phyloP scores from a whole-genome alignment of 1,140 invertebrate species.

The Listronotus oregonensis region DNA sequence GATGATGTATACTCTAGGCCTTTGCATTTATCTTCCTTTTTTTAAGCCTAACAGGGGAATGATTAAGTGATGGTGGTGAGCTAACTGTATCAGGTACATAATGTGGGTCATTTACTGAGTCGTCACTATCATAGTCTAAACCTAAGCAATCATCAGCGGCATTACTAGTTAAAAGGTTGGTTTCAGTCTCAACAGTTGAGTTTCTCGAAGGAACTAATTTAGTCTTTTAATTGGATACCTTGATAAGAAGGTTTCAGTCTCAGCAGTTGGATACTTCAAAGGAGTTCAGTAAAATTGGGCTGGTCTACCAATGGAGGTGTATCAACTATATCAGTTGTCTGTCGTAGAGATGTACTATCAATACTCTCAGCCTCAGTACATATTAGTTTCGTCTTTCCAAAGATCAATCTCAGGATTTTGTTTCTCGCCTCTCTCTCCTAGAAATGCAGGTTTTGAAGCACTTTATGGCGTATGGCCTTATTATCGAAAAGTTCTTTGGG shows the following conservation, averaged over 20 bases:
- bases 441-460: conserved; percentile 6
- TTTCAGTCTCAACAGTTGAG: not conserved
- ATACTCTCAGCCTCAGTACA: conserved; percentile 2
- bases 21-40: conserved; percentile 8
- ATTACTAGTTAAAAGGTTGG: conserved; percentile 11
- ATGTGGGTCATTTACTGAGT: conserved; percentile 5
- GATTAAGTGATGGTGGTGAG: not conserved
- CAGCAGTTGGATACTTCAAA: too few relatives aligned
- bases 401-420: not conserved
- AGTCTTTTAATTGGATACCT: too few relatives aligned
- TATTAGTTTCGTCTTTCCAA: not conserved
- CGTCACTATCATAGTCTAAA: conserved; percentile 6
- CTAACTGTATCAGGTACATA: conserved; percentile 4
- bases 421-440: not conserved
- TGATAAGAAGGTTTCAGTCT: too few relatives aligned
- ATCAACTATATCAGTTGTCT: not conserved
- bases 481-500: conserved; percentile 4
- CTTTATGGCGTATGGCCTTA: not conserved
- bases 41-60: conserved; percentile 6
- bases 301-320: not conserved
- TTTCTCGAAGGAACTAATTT: too few relatives aligned
- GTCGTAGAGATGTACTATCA: not conserved
- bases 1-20: too few relatives aligned
- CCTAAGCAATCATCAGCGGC: conserved; percentile 10
- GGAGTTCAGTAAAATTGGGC: too few relatives aligned